phyloP scores from a whole-genome alignment of 1,140 invertebrate genomes.

The Sarcophaga bullata region DNA sequence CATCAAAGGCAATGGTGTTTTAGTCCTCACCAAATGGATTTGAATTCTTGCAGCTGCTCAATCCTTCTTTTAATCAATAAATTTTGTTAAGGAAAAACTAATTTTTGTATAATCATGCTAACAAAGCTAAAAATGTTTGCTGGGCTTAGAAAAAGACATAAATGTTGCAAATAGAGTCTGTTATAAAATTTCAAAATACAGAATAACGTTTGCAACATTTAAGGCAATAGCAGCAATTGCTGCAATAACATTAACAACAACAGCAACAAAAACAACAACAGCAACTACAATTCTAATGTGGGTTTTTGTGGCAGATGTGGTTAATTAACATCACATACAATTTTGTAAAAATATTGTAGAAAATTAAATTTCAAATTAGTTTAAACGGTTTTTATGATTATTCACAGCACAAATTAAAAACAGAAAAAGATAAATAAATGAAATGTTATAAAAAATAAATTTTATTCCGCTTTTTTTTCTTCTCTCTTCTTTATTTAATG shows the following conservation, averaged over 20 bases:
- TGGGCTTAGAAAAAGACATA: background rate
- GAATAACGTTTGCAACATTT: constrained; percentile 8
- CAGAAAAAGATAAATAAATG: background rate
- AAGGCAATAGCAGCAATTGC: background rate
- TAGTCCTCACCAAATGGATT: background rate
- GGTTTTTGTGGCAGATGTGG: constrained; percentile 22
- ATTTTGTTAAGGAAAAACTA: too few relatives aligned
- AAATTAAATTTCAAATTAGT: constrained; percentile 19
- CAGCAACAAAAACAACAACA: background rate
- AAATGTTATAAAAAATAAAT: too few relatives aligned
- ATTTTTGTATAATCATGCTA: background rate
- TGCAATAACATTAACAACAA: constrained; percentile 10
- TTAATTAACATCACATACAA: constrained; percentile 31
- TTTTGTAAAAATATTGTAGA: background rate
- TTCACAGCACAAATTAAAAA: background rate
- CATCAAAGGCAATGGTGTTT: background rate
- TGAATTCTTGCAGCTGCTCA: too few relatives aligned
- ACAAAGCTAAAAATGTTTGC: background rate
- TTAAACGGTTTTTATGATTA: constrained; percentile 25
- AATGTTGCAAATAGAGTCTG: background rate
- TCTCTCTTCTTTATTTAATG: too few relatives aligned
- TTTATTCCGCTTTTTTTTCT: too few relatives aligned
- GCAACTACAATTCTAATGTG: constrained; percentile 6
- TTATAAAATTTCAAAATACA: constrained; percentile 3
- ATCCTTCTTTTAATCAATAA: too few relatives aligned